Evolutionary conservation across 2,113 vertebrate genomes (phyloP).

Genomic region (Axis porcinus): DNA sequence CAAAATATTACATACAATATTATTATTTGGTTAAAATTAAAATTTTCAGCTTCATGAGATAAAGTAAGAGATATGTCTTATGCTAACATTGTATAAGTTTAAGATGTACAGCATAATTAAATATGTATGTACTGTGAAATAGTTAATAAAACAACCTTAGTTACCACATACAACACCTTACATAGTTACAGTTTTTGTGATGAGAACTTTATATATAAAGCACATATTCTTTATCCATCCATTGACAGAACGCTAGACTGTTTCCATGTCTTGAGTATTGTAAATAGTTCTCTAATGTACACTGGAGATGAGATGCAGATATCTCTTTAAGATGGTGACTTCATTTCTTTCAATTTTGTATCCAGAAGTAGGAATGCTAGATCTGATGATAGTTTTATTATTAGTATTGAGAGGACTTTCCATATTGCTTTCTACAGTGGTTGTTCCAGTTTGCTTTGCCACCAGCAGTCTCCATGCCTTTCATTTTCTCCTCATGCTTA

Average conservation of each 20-base stretch:
- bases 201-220: background rate
- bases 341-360: background rate
- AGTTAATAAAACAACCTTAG: background rate
- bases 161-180: background rate
- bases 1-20: background rate
- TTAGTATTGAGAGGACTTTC: background rate
- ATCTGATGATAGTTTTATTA: background rate
- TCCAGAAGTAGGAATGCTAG: background rate
- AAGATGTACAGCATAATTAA: background rate
- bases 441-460: background rate
- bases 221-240: background rate
- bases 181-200: background rate
- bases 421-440: background rate
- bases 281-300: background rate
- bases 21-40: background rate
- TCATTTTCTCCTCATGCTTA: background rate
- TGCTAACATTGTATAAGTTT: background rate
- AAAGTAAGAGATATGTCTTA: background rate
- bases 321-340: background rate
- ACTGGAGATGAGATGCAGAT: background rate
- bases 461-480: background rate
- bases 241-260: background rate
- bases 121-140: background rate
- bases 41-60: background rate
- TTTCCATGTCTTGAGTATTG: background rate